phyloP scores from a whole-genome alignment of 2,888 invertebrate genomes.

The Platypus cylindrus region DNA sequence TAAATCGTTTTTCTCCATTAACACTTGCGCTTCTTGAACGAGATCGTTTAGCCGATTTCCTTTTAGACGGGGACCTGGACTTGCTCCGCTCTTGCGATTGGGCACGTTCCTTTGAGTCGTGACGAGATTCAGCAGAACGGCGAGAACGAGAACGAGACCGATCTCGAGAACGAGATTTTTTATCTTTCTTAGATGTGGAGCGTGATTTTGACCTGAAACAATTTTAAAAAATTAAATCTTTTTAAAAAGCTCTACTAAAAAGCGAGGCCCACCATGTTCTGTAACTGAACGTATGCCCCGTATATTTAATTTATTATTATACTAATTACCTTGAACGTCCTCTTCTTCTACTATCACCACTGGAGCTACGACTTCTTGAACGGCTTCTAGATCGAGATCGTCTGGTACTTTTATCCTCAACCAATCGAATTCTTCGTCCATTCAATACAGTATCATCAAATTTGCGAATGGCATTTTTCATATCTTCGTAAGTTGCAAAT shows the following conservation, averaged over 20 bases:
- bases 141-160: conserved; percentile 27
- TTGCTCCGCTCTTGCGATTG: conserved; percentile 41
- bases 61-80: conserved; percentile 23
- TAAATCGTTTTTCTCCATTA: conserved; percentile 13
- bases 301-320: too few species aligned
- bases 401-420: conserved; percentile 69
- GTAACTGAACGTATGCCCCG: too few species aligned
- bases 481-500: conserved; percentile 80
- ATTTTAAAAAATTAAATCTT: too few species aligned
- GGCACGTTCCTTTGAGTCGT: conserved; percentile 13
- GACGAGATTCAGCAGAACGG: conserved; percentile 12
- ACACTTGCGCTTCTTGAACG: conserved; percentile 14
- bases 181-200: conserved; percentile 23
- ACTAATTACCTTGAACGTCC: conserved; percentile 12
- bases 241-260: too few species aligned
- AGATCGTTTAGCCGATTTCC: conserved; percentile 14
- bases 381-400: conserved; percentile 28
- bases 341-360: conserved; percentile 29
- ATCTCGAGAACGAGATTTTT: conserved; percentile 45
- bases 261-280: too few species aligned
- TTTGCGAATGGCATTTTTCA: conserved; percentile 89
- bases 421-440: conserved; percentile 76
- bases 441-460: conserved; percentile 88
- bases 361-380: conserved; percentile 34
- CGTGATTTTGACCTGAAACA: conserved; percentile 33